Conservation (phyloP, 37 sponge, comb jelly and placozoan species). For the Petrosia ficiformis region DNA sequence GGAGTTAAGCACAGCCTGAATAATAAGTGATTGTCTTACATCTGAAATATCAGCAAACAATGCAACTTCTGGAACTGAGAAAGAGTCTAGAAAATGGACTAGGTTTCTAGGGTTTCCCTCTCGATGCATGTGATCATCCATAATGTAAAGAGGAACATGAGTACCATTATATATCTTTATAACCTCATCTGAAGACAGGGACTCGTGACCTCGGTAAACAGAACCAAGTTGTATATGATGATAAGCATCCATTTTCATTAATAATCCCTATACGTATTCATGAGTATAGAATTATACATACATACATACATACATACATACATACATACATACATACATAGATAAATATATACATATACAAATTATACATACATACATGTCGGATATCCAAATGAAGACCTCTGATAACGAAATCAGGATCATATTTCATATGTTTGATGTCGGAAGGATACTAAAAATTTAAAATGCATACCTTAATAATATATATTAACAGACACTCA, state of each 20-base stretch:
- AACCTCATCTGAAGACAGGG: conserved; percentile 53
- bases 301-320: not conserved
- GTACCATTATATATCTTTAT: conserved; percentile 75
- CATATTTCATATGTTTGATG: conserved; percentile 58
- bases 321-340: too few species aligned
- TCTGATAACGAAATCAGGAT: conserved; percentile 86
- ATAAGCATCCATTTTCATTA: conserved; percentile 90
- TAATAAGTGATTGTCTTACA: conserved; percentile 26
- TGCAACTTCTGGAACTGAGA: conserved; percentile 79
- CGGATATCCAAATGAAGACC: conserved; percentile 89
- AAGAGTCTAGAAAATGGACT: conserved; percentile 79
- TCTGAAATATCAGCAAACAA: conserved; percentile 75
- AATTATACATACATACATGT: conserved; percentile 7
- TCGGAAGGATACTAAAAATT: conserved; percentile 66
- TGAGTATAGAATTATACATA: not conserved
- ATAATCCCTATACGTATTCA: conserved; percentile 46
- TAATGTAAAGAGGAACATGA: conserved; percentile 71
- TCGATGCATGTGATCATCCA: conserved; percentile 31
- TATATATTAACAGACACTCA: conserved; percentile 10
- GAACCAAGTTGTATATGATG: conserved; percentile 81
- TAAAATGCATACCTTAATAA: not conserved
- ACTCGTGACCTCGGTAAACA: conserved; percentile 79
- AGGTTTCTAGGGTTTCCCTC: conserved; percentile 11
- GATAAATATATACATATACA: not conserved
- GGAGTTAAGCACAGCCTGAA: not conserved